Conservation (phyloP, 2,113 vertebrate genomes). For the Lasiurus borealis region DNA sequence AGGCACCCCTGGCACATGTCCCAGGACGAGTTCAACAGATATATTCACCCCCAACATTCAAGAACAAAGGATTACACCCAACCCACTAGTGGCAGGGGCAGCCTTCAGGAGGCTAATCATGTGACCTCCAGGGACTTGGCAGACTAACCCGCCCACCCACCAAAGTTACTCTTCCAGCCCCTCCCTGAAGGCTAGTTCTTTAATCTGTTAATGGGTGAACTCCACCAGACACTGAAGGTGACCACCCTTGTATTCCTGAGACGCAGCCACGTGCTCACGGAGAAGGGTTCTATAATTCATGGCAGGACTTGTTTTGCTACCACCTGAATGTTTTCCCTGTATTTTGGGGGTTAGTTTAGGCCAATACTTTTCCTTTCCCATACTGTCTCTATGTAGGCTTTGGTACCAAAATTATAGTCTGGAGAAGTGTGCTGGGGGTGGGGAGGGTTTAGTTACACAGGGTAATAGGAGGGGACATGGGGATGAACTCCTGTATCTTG, state of each 20-base stretch:
- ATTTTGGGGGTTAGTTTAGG: no score
- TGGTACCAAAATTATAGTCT: not conserved
- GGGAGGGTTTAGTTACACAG: accelerated
- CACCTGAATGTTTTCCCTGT: accelerated
- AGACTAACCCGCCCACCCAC: not conserved
- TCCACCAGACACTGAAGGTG: not conserved
- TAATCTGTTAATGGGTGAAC: accelerated
- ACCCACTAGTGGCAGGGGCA: not conserved
- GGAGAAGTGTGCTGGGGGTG: accelerated
- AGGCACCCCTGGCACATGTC: accelerated
- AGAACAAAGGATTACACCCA: not conserved
- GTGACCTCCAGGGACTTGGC: not conserved
- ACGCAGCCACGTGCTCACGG: accelerated
- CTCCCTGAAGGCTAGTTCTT: not conserved
- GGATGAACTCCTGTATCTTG: not conserved
- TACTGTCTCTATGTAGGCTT: accelerated
- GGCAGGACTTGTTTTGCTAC: not conserved
- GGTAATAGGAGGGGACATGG: not conserved
- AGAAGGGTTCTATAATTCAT: accelerated
- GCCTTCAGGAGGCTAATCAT: not conserved
- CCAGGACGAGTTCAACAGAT: accelerated
- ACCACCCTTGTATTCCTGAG: not conserved
- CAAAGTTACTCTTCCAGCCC: accelerated
- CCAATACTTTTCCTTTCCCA: not conserved
- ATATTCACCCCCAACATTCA: accelerated